Conservation (phyloP, 1,140 invertebrate genomes). For the Trichomalopsis sarcophagae region DNA sequence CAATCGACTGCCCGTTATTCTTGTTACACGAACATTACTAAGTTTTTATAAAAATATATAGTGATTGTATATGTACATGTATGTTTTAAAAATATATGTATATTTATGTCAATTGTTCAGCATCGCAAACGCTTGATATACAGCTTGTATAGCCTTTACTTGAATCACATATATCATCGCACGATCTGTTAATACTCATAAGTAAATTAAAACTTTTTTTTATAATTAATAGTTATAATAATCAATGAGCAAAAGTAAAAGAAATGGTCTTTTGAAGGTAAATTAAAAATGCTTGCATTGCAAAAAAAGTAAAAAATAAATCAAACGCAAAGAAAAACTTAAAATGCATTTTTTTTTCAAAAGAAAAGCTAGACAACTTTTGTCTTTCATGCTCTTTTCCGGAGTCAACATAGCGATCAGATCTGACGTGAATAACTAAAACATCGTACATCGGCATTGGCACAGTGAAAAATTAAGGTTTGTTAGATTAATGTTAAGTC, state of each 20-base stretch:
- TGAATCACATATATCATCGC: constrained; percentile 22
- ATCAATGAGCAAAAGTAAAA: too few species aligned
- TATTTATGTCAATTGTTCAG: not conserved
- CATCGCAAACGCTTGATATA: constrained; percentile 1
- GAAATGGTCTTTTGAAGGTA: not conserved
- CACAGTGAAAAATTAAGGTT: constrained; percentile 8
- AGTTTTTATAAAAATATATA: constrained; percentile 28
- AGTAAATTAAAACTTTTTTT: not conserved
- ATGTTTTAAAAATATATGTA: constrained; percentile 18
- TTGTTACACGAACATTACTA: not conserved
- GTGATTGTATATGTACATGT: not conserved
- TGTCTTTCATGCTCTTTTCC: not conserved
- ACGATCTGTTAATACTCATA: not conserved
- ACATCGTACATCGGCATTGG: constrained; percentile 7
- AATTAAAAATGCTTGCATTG: not conserved
- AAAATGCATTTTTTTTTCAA: constrained; percentile 23
- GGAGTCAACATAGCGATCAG: not conserved
- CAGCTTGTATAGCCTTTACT: not conserved
- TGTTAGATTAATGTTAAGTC: constrained; percentile 7
- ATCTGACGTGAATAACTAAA: not conserved
- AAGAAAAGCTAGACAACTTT: not conserved
- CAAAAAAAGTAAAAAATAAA: not conserved
- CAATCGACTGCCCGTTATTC: not conserved
- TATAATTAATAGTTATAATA: not conserved
- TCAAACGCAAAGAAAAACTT: not conserved